Evolutionary conservation across 2,888 invertebrate species (phyloP).

Genomic region (Oasisia sp.): DNA sequence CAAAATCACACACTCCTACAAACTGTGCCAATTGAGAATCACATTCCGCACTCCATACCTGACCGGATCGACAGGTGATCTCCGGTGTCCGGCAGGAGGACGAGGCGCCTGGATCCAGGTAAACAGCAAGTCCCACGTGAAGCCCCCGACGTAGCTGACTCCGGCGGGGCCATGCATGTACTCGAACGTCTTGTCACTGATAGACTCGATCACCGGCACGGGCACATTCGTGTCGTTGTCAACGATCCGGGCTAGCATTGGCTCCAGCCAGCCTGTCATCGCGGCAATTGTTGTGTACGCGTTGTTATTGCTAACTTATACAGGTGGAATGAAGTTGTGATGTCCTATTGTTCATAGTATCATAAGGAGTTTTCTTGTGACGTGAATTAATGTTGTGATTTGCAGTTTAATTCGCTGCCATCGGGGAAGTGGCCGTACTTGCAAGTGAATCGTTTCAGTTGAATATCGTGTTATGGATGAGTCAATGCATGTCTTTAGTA

Average conservation of each 20-base stretch:
- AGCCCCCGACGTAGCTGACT: not conserved
- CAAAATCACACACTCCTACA: no score
- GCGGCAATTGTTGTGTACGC: no score
- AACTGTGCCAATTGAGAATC: not conserved
- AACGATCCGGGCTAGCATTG: not conserved
- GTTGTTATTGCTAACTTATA: no score
- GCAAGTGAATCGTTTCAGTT: no score
- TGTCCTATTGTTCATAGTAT: no score
- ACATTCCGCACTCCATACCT: not conserved
- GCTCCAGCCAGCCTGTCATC: not conserved
- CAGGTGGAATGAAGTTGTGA: no score
- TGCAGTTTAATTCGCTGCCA: no score
- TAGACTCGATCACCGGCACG: not conserved
- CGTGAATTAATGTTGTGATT: no score
- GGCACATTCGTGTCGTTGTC: not conserved
- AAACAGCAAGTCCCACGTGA: not conserved
- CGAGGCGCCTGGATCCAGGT: not conserved
- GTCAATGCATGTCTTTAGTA: no score
- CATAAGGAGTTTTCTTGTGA: no score
- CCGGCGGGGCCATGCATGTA: not conserved
- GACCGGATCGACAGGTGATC: not conserved
- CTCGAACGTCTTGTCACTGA: not conserved
- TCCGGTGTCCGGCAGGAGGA: not conserved
- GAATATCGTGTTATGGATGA: no score
- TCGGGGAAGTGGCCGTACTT: no score